Conservation (phyloP, 1,140 invertebrate genomes). For the Lepidurus packardi region DNA sequence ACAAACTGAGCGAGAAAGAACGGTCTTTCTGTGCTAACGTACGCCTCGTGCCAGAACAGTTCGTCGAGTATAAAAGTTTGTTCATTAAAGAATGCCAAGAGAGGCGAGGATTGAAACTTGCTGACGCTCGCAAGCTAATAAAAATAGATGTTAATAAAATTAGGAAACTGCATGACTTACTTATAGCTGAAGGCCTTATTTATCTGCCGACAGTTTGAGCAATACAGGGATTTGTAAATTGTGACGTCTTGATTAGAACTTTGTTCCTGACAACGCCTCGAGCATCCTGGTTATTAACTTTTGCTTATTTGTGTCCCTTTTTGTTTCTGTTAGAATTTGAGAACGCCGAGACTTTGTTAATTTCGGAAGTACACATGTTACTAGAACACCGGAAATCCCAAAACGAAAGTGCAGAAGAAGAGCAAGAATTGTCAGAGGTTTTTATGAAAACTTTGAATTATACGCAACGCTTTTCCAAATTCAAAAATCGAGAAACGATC, state of each 20-base stretch:
- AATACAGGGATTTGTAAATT: not conserved
- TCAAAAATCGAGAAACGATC: constrained; percentile 98
- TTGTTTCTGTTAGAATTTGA: constrained; percentile 74
- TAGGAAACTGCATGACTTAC: constrained; percentile 77
- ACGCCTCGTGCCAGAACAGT: constrained; percentile 67
- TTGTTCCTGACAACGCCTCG: not conserved
- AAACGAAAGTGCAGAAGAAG: constrained; percentile 96
- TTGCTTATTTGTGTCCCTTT: no score
- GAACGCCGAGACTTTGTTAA: constrained; percentile 93
- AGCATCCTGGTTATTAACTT: no score
- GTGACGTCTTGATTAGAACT: not conserved
- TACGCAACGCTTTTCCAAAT: constrained; percentile 90
- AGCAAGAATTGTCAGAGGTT: constrained; percentile 96
- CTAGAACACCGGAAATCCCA: constrained; percentile 94
- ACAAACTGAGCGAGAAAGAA: constrained; percentile 65
- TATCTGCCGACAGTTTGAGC: constrained; percentile 45
- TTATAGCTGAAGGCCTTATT: constrained; percentile 65
- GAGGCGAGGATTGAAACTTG: constrained; percentile 59
- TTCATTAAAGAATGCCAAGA: constrained; percentile 70
- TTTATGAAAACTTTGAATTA: constrained; percentile 98
- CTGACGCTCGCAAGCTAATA: constrained; percentile 70
- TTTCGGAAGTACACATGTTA: constrained; percentile 97
- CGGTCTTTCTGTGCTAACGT: constrained; percentile 66
- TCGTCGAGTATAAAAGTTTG: constrained; percentile 66
- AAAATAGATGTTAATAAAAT: constrained; percentile 95